Evolutionary conservation across 2,888 invertebrate genomes (phyloP), one percentile per base, ranked within the genome.

Genomic region (Xestoiulus laeticollis): DNA sequence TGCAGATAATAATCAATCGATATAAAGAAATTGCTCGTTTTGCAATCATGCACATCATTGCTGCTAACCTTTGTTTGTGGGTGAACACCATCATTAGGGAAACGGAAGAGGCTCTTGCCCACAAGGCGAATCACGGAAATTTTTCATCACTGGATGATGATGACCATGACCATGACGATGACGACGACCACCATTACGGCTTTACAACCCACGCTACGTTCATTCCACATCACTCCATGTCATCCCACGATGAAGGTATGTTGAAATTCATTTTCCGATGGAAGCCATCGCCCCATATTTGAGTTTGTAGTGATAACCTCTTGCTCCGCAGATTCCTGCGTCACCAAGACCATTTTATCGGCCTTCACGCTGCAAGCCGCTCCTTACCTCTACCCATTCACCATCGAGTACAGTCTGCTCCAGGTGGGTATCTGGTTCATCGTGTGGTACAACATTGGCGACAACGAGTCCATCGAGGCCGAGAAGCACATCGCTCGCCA

Each of bases 41-140:
- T 90, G 95, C 95, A 4, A 93, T 96, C 88, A 96, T 96, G 96
- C 96, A 96, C 91, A 94, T 96, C 92, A 94, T 96, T 43, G 95
- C 95, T 0, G 95, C 96, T 88, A 96, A 95, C 90, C 92, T 96
- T n/a, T 95, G 95, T 91, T 95, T 96, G 91, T 96, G 96, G 96
- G 92, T 96, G n/a, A 94, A 94, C 91, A 95, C 95, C 2, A 95
- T 96, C 89, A 93, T 95, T 19, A 93, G 95, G 88, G 96, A 96
- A 92, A 96, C 95, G 0, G 92, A 95, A 33, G 94, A 95, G 87
- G 94, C 95, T 1, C 92, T 95, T 84, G 90, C 90, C 88, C 91
- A 91, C 89, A 91, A 90, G 26, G 48, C 86, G n/a, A 86, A 32
- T 30, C 43, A 44, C 32, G 32, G 48, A 10, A 38, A 48, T 22